phyloP scores from a whole-genome alignment of 2,888 invertebrate genomes.

The Chrysopilus asiliformis region DNA sequence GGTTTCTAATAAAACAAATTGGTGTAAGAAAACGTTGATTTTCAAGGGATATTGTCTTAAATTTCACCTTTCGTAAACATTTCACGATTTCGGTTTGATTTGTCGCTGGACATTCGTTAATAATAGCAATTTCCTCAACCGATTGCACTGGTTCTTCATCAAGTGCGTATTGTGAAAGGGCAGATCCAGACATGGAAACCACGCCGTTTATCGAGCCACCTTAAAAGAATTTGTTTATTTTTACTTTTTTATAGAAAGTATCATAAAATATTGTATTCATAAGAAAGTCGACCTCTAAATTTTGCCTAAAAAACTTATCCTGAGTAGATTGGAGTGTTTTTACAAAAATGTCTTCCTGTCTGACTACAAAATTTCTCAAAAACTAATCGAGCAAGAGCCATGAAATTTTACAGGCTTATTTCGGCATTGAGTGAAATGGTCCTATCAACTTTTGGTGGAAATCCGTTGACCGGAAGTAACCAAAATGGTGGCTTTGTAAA shows the following conservation, averaged over 20 bases:
- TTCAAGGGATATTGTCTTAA: not conserved
- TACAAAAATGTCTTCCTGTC: too few species aligned
- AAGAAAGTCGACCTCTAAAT: too few species aligned
- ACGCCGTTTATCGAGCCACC: constrained; percentile 40
- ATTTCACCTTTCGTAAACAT: constrained; percentile 45
- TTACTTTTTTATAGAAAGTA: not conserved
- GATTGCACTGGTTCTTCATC: constrained; percentile 49
- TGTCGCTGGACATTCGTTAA: constrained; percentile 49
- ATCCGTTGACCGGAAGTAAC: too few species aligned
- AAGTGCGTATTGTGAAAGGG: constrained; percentile 56
- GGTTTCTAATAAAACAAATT: constrained; percentile 21
- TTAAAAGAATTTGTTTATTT: not conserved
- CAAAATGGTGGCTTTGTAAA: too few species aligned
- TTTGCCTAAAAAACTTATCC: too few species aligned
- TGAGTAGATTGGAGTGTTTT: too few species aligned
- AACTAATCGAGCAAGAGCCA: too few species aligned
- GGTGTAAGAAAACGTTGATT: not conserved
- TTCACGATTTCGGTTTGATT: constrained; percentile 46
- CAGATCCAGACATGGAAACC: constrained; percentile 62
- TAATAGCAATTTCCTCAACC: constrained; percentile 45
- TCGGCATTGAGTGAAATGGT: too few species aligned
- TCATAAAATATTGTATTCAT: too few species aligned
- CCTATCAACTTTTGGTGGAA: too few species aligned
- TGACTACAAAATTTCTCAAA: too few species aligned
- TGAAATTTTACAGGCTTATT: too few species aligned